Base-by-base conservation (phyloP, 2,113 vertebrate species). In the Oryctolagus cuniculus region DNA sequence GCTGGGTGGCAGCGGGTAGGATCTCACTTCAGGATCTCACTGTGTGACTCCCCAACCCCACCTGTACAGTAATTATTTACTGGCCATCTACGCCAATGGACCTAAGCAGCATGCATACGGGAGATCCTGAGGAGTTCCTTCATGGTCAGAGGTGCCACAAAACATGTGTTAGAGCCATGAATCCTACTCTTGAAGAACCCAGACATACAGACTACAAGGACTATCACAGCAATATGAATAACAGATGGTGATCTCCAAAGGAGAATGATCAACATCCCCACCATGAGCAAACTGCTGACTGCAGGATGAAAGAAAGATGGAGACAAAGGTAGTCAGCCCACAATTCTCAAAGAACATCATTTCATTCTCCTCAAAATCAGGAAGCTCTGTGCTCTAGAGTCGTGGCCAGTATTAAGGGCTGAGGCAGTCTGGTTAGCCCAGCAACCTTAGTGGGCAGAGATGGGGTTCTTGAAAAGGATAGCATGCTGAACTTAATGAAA, bases 291-390 rank as follows among this genome's bases (percentile, higher is more conserved):
- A 27, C 36, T 78, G 90, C 36, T 81, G 73, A 85, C 31, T 92
- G 6, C 4, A 92, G 24, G 49, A 91, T 15, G 22, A 91, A 31
- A 89, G 55, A 81, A 95, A 94, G 53, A 92, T 61, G 73, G 49
- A 91, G 36, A 95, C 66, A 93, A 58, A 93, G 61, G 75, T 7
- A 80, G 25, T 12, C 34, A 74, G 78, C 6, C n/a, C 55, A 13
- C 27, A 53, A 51, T 86, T 96, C 38, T 91, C 84, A 94, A 88
- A 94, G 31, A 24, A 90, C 82, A 91, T 69, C 55, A 83, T 69
- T 93, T 75, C 72, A 86, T 82, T 80, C 22, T 27, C 88, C 63
- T 85, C 36, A 77, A 88, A 94, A 90, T 63, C 24, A 92, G 49
- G 36, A 90, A 63, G 24, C 25, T 80, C 64, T 89, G 55, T 34